These are phyloP conservation scores for Myioborus miniatus DNA, from an alignment of 2,797 vertebrate species.

Conservation along the genomic window DNA sequence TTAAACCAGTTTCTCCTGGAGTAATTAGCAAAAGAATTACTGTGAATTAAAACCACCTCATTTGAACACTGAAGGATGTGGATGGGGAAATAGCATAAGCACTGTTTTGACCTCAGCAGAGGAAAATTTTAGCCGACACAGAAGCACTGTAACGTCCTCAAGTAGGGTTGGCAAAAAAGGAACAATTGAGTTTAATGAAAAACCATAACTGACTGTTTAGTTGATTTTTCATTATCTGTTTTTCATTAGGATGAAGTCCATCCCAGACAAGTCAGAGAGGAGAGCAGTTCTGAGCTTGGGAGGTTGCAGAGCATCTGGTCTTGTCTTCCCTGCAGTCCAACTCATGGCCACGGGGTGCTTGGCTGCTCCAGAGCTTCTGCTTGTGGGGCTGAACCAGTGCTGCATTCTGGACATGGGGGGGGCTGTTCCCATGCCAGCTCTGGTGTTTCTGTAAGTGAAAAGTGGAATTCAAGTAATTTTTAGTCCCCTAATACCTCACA, in stretches of 20 bases:
- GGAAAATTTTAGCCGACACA: neutral
- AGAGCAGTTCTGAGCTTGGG: neutral
- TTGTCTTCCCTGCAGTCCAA: neutral
- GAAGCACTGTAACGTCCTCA: neutral
- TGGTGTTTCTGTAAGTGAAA: neutral
- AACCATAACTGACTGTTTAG: neutral
- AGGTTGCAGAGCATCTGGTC: neutral
- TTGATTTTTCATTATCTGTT: neutral
- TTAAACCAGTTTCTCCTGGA: neutral
- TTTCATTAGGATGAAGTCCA: neutral
- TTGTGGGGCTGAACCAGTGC: neutral
- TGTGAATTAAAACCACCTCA: neutral
- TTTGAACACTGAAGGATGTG: neutral
- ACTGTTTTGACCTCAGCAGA: neutral
- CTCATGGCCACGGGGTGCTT: rapidly evolving
- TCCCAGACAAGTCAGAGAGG: neutral
- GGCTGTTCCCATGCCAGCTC: rapidly evolving
- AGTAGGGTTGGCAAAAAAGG: neutral
- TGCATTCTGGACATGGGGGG: neutral
- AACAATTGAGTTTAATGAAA: neutral
- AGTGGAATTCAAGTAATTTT: neutral
- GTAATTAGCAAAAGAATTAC: neutral
- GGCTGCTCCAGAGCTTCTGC: neutral
- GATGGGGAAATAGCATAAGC: neutral
- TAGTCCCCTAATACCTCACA: neutral